phyloP scores from a whole-genome alignment of 2,888 invertebrate genomes.

The Dioctria rufipes region DNA sequence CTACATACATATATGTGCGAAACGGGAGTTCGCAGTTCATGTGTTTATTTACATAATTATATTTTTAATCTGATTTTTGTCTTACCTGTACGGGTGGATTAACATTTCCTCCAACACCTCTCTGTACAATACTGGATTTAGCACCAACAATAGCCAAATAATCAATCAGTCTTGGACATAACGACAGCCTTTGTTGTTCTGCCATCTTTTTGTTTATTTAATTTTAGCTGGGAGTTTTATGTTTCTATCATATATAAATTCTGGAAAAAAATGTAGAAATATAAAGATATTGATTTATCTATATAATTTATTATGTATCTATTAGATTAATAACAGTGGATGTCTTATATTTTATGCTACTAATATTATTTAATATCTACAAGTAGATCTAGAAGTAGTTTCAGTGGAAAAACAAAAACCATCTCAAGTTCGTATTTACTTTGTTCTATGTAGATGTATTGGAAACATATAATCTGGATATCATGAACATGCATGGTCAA shows the following conservation, averaged over 20 bases:
- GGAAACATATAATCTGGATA: too few species aligned
- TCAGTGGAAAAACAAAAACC: too few species aligned
- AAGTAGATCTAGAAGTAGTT: too few species aligned
- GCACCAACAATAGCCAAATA: slow-evolving; percentile 98
- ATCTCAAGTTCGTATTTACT: too few species aligned
- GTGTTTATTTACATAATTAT: background rate
- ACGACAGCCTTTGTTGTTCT: slow-evolving; percentile 83
- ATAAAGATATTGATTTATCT: too few species aligned
- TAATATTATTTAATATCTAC: too few species aligned
- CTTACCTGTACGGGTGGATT: slow-evolving; percentile 84
- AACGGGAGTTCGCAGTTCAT: background rate
- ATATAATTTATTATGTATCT: too few species aligned
- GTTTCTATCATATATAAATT: slow-evolving; percentile 17
- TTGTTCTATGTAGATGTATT: too few species aligned
- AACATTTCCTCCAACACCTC: slow-evolving; percentile 75
- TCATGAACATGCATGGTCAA: too few species aligned
- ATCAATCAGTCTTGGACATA: slow-evolving; percentile 92
- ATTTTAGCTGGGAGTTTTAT: background rate
- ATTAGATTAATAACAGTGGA: too few species aligned
- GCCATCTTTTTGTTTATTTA: slow-evolving; percentile 64
- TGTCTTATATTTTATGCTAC: too few species aligned
- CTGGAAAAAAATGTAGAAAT: slow-evolving; percentile 9
- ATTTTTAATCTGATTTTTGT: background rate
- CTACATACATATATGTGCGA: background rate
- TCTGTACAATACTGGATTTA: slow-evolving; percentile 76